Evolutionary conservation across 2,113 vertebrate species (phyloP).

Genomic region (Pseudorhombus dupliciocellatus): DNA sequence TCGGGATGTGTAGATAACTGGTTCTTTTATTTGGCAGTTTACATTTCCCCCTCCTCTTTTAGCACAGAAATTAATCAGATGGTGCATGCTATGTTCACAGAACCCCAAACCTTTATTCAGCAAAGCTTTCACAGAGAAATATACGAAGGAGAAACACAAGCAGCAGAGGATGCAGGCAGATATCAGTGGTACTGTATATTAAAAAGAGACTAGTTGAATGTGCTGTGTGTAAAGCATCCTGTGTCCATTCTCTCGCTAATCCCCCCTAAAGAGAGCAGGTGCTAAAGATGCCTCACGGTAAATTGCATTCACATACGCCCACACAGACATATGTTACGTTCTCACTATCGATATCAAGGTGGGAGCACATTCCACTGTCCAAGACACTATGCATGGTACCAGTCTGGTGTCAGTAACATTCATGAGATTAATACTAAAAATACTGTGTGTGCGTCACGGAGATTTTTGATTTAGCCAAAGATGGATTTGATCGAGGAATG

Average conservation of each 20-base stretch:
- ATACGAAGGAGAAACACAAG: conserved; percentile 79
- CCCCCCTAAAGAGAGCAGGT: conserved; percentile 64
- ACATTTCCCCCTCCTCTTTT: conserved; percentile 56
- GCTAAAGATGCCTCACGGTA: conserved; percentile 64
- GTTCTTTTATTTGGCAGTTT: conserved; percentile 77
- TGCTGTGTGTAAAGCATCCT: conserved; percentile 74
- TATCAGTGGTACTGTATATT: conserved; percentile 73
- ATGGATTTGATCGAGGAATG: conserved; percentile 30
- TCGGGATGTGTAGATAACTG: conserved; percentile 67
- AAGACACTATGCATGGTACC: conserved; percentile 66
- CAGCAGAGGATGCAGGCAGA: conserved; percentile 80
- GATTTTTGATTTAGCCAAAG: conserved; percentile 29
- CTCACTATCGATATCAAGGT: conserved; percentile 69
- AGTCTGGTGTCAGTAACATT: conserved; percentile 67
- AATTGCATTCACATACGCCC: conserved; percentile 63
- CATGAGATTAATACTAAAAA: conserved; percentile 54
- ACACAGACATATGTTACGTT: conserved; percentile 63
- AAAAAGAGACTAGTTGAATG: conserved; percentile 76
- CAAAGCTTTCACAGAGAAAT: conserved; percentile 83
- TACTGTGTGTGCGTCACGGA: conserved; percentile 49
- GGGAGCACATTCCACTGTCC: conserved; percentile 73
- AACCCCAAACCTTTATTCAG: conserved; percentile 82
- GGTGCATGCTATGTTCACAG: conserved; percentile 77
- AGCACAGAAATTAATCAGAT: conserved; percentile 69
- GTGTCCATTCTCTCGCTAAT: conserved; percentile 63